These are phyloP conservation scores for Pseudolycoriella hygida DNA, from an alignment of 2,888 invertebrate species.

Conservation along the genomic window DNA sequence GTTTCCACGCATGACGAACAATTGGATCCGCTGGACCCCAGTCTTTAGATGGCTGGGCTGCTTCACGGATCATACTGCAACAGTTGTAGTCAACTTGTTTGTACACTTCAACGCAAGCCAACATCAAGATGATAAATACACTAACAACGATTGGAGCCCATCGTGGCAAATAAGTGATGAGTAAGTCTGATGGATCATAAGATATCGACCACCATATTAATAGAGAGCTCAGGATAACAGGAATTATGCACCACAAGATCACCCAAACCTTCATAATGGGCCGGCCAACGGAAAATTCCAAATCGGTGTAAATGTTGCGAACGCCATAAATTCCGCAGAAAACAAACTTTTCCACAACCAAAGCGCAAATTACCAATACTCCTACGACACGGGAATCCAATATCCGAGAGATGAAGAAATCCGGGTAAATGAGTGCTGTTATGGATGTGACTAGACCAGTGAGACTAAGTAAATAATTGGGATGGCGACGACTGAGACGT, in stretches of 20 bases:
- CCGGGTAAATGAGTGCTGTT: slow-evolving; percentile 22
- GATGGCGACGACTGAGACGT: slow-evolving; percentile 24
- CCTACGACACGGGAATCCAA: slow-evolving; percentile 26
- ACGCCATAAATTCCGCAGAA: slow-evolving; percentile 29
- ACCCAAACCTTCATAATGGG: slow-evolving; percentile 28
- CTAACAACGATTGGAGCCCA: slow-evolving; percentile 27
- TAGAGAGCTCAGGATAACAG: slow-evolving; percentile 23
- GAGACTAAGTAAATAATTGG: slow-evolving; percentile 26
- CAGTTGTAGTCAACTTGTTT: slow-evolving; percentile 30
- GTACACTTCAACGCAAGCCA: slow-evolving; percentile 26
- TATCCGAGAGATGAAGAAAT: slow-evolving; percentile 22
- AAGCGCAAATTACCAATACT: slow-evolving; percentile 22
- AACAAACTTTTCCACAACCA: slow-evolving; percentile 27
- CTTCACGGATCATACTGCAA: slow-evolving; percentile 30
- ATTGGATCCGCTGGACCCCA: slow-evolving; percentile 30
- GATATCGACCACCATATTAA: slow-evolving; percentile 30
- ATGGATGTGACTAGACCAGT: slow-evolving; percentile 23
- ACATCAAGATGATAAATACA: slow-evolving; percentile 20
- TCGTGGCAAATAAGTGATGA: slow-evolving; percentile 22
- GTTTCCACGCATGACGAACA: slow-evolving; percentile 29
- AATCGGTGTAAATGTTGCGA: slow-evolving; percentile 27
- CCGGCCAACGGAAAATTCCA: slow-evolving; percentile 28
- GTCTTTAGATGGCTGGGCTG: slow-evolving; percentile 29
- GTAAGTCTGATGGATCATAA: slow-evolving; percentile 13
- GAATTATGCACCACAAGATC: slow-evolving; percentile 25